Evolutionary conservation across 2,113 vertebrate genomes (phyloP), one percentile per base, ranked within the genome.

Genomic region (Takifugu flavidus): DNA sequence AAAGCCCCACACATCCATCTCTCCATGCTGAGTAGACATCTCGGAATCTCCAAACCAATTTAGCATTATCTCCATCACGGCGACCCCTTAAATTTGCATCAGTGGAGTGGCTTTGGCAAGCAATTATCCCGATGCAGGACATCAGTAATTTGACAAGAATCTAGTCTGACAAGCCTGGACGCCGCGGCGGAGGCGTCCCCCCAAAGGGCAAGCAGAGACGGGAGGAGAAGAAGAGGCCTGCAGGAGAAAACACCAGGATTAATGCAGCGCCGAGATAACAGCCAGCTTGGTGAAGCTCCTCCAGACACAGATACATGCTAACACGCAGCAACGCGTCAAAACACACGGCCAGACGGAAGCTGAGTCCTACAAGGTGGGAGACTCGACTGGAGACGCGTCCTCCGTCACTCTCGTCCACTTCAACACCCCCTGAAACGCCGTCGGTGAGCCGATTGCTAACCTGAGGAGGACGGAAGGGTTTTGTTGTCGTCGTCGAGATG

Each of bases 91-190:
- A 83, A 83, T 89, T 78, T 87, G 87, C 84, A 86, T 88, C 85
- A 77, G 84, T 79, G 67, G 75, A 85, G 81, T 75, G 71, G 80
- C 62, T 86, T 85, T 88, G 86, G 86, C 83, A 84, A 87, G 87
- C 89, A 90, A 90, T 91, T 90, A 90, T 84, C 79, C 67, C 86
- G 59, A 82, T 87, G 86, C 78, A 79, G 79, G 80, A 81, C 79
- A 78, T 75, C 8, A 74, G 67, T 85, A 82, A 87, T 83, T 78
- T 86, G 88, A 89, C 46, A 74, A 82, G 82, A 82, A 89, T 85
- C 74, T 67, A 75, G 69, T 76, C 54, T 82, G 89, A 88, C 86
- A 84, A 75, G 81, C 79, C 78, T 78, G 77, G 82, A 82, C 49
- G 61, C 59, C 31, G 72, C 52, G 31, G 75, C 70, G 68, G 69